Conservation (phyloP, 2,888 invertebrate genomes). For the Lagria hirta region DNA sequence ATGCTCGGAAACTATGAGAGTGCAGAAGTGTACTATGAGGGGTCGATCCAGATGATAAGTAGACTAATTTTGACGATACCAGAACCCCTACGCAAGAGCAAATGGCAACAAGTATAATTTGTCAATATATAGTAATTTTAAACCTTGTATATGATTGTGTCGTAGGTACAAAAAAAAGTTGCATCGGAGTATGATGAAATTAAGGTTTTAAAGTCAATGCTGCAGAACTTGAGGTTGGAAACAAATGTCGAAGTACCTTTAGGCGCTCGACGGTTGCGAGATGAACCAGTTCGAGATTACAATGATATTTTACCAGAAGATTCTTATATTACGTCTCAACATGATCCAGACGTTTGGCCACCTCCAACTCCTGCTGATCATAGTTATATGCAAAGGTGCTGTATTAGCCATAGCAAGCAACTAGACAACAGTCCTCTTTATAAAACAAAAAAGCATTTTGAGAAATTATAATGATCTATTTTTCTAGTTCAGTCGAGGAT, state of each 20-base stretch:
- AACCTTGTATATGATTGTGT: conserved; percentile 1
- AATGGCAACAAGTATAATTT: conserved; percentile 87
- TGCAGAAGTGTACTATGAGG: conserved; percentile 90
- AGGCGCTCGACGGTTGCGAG: conserved; percentile 50
- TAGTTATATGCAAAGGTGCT: conserved; percentile 58
- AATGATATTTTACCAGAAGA: conserved; percentile 67
- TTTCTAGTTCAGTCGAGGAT: too few species aligned
- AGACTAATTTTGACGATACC: conserved; percentile 76
- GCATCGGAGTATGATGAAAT: conserved; percentile 88
- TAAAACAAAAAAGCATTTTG: too few species aligned
- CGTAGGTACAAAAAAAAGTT: conserved; percentile 83
- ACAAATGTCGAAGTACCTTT: conserved; percentile 58
- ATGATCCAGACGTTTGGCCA: conserved; percentile 87
- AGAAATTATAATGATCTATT: too few species aligned
- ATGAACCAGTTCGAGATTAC: conserved; percentile 72
- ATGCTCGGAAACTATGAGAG: conserved; percentile 95
- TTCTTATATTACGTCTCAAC: conserved; percentile 60
- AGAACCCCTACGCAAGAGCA: conserved; percentile 79
- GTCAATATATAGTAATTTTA: neutral
- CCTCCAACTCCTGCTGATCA: conserved; percentile 78
- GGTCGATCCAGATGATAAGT: conserved; percentile 88
- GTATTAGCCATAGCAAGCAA: too few species aligned
- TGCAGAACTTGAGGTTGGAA: conserved; percentile 76
- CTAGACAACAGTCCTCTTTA: too few species aligned
- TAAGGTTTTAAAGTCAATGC: conserved; percentile 75